These are phyloP conservation scores for Panulirus ornatus DNA, from an alignment of 1,140 invertebrate genomes.

Conservation along the genomic window DNA sequence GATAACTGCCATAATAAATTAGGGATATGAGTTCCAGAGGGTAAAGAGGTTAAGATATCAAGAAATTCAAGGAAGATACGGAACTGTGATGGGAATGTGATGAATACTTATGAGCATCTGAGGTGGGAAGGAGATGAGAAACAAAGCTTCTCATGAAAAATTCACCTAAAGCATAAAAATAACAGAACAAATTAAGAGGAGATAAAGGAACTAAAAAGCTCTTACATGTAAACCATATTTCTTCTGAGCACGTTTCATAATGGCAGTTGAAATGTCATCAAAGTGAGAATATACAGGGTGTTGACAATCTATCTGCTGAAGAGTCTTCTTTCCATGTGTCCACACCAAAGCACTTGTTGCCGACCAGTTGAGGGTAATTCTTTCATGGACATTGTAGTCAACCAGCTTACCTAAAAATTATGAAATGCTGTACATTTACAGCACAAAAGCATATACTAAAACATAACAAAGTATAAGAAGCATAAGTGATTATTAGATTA, in stretches of 20 bases:
- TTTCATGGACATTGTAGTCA: slow-evolving; percentile 54
- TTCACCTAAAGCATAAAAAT: neutral
- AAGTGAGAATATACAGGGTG: slow-evolving; percentile 51
- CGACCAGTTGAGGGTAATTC: slow-evolving; percentile 57
- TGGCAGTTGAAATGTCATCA: slow-evolving; percentile 35
- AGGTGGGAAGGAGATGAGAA: too few species aligned
- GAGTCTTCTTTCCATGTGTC: slow-evolving; percentile 50
- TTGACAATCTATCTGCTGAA: slow-evolving; percentile 38
- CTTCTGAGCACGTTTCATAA: slow-evolving; percentile 35
- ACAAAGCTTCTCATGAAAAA: too few species aligned
- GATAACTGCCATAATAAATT: too few species aligned
- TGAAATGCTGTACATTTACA: too few species aligned
- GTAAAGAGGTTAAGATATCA: too few species aligned
- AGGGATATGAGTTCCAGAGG: too few species aligned
- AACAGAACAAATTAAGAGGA: neutral
- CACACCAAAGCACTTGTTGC: slow-evolving; percentile 43
- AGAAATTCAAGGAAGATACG: too few species aligned
- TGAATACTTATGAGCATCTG: too few species aligned
- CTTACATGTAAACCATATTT: slow-evolving; percentile 56
- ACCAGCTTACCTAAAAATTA: slow-evolving; percentile 39
- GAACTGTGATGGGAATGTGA: too few species aligned
- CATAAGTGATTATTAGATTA: too few species aligned
- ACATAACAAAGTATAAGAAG: too few species aligned
- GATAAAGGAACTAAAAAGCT: neutral
- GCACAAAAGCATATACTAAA: too few species aligned